phyloP scores from a whole-genome alignment of 1,140 invertebrate species.

The Xylocopa sonorina region DNA sequence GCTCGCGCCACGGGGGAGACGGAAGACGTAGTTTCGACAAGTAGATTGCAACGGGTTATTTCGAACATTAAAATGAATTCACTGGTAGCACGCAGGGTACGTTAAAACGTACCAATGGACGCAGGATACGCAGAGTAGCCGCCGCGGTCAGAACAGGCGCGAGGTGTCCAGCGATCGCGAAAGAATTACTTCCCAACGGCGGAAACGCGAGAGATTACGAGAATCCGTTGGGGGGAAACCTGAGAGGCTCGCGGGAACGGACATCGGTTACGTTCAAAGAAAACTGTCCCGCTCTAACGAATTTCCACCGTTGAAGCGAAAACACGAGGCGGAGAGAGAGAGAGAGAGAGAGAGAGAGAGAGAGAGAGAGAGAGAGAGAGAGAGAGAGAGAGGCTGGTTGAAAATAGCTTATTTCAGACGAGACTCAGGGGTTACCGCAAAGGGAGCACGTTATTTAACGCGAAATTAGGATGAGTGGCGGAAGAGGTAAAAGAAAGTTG shows the following conservation, averaged over 20 bases:
- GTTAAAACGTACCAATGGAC: slow-evolving; percentile 60
- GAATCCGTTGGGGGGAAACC: too few relatives aligned
- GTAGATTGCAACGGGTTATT: slow-evolving; percentile 60
- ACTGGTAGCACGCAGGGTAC: slow-evolving; percentile 13
- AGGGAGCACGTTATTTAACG: slow-evolving; percentile 43
- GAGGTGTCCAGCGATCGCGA: slow-evolving; percentile 44
- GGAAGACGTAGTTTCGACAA: slow-evolving; percentile 13
- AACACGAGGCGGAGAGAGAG: too few relatives aligned
- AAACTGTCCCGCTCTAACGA: too few relatives aligned
- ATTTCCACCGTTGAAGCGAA: too few relatives aligned
- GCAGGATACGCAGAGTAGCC: slow-evolving; percentile 17
- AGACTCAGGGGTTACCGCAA: slow-evolving; percentile 1
- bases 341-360: too few relatives aligned
- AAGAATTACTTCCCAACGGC: slow-evolving; percentile 42
- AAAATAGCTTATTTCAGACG: slow-evolving; percentile 19
- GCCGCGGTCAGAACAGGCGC: slow-evolving; percentile 24
- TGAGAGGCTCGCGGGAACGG: too few relatives aligned
- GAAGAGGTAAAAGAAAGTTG: neutral
- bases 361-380: neutral
- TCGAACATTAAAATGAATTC: slow-evolving; percentile 57
- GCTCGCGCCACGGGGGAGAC: too few relatives aligned
- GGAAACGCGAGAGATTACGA: too few relatives aligned
- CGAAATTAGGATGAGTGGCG: neutral
- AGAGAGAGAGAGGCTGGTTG: slow-evolving; percentile 9
- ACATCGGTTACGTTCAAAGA: too few relatives aligned